Conservation (phyloP, 2,797 vertebrate species). For the Phalloptychus januarius region DNA sequence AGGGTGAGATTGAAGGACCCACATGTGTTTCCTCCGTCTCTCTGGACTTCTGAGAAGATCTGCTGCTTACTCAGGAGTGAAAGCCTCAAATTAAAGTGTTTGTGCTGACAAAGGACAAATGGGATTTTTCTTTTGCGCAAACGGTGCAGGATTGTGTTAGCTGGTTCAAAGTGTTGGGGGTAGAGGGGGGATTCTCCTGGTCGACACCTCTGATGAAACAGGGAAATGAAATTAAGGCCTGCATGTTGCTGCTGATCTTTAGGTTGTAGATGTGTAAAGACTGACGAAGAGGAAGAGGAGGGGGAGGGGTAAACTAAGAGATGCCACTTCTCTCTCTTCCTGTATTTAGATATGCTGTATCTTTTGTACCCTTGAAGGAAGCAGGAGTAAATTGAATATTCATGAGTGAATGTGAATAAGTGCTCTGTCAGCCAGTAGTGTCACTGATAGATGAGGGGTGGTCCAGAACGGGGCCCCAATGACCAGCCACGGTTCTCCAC, state of each 20-base stretch:
- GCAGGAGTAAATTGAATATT: slow-evolving; percentile 87
- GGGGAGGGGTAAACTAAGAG: slow-evolving; percentile 38
- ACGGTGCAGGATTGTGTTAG: slow-evolving; percentile 91
- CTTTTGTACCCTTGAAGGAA: slow-evolving; percentile 81
- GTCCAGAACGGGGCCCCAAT: slow-evolving; percentile 73
- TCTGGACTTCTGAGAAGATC: slow-evolving; percentile 82
- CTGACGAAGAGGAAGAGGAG: slow-evolving; percentile 23
- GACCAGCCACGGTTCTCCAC: slow-evolving; percentile 59
- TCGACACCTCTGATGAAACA: slow-evolving; percentile 89
- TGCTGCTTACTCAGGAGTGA: slow-evolving; percentile 96
- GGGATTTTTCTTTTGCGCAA: slow-evolving; percentile 88
- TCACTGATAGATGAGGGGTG: slow-evolving; percentile 90
- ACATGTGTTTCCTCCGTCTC: slow-evolving; percentile 81
- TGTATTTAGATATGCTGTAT: slow-evolving; percentile 67
- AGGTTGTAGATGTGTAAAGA: slow-evolving; percentile 54
- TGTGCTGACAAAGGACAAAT: slow-evolving; percentile 98
- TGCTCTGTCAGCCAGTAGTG: slow-evolving; percentile 86
- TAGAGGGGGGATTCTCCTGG: slow-evolving; percentile 77
- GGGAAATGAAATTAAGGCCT: slow-evolving; percentile 88
- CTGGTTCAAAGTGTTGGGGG: slow-evolving; percentile 86
- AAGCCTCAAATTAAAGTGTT: slow-evolving; percentile 96
- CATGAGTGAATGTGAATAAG: slow-evolving; percentile 89
- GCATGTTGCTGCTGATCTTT: slow-evolving; percentile 68
- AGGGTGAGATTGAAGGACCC: slow-evolving; percentile 77
- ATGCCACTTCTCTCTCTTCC: slow-evolving; percentile 61